phyloP scores from a whole-genome alignment of 2,797 vertebrate species.

The Coracias cyanogaster region DNA sequence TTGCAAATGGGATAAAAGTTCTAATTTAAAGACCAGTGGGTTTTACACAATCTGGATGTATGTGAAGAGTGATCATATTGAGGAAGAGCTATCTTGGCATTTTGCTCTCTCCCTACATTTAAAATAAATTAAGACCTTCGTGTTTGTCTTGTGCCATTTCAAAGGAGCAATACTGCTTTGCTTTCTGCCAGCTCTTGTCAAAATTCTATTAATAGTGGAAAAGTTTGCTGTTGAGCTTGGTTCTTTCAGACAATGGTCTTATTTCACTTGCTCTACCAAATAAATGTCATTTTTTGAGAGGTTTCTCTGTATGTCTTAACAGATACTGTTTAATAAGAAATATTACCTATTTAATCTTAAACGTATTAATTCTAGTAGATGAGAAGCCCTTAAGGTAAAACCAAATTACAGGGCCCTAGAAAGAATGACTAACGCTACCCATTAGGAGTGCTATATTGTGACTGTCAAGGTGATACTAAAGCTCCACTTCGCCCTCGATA shows the following conservation, averaged over 20 bases:
- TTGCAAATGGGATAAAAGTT: background rate
- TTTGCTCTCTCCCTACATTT: background rate
- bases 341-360: background rate
- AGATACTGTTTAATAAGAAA: background rate
- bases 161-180: background rate
- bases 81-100: background rate
- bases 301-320: background rate
- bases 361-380: background rate
- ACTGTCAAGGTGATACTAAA: background rate
- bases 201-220: background rate
- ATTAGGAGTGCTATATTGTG: background rate
- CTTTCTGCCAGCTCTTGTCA: background rate
- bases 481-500: background rate
- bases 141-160: background rate
- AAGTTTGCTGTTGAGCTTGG: background rate
- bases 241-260: background rate
- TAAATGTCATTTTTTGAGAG: background rate
- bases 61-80: background rate
- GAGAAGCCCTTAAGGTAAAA: background rate
- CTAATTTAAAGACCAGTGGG: background rate
- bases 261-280: background rate
- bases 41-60: background rate
- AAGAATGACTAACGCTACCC: background rate
- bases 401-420: background rate
- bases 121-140: background rate